Conservation (phyloP, 2,888 invertebrate genomes). For the Heliconius ethilla region DNA sequence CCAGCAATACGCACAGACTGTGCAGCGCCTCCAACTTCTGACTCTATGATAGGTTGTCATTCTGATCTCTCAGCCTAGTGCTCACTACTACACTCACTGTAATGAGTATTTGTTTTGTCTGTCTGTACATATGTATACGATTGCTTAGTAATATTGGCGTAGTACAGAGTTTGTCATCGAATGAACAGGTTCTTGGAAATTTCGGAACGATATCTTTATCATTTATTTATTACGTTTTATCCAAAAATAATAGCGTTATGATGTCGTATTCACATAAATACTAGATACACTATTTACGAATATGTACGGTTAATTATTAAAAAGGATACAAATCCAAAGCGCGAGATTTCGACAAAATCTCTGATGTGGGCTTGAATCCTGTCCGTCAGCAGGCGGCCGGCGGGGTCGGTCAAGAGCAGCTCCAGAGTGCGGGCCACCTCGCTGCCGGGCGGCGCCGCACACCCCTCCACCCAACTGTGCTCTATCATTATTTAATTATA, state of each 20-base stretch:
- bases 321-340: conserved; percentile 73
- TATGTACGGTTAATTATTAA: neutral
- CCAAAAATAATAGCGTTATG: too few species aligned
- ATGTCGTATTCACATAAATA: too few species aligned
- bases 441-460: conserved; percentile 52
- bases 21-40: conserved; percentile 60
- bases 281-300: too few species aligned
- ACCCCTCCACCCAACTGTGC: conserved; percentile 53
- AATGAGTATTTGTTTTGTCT: too few species aligned
- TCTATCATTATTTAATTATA: conserved; percentile 29
- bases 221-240: too few species aligned
- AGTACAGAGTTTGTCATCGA: too few species aligned
- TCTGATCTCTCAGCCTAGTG: too few species aligned
- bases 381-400: conserved; percentile 53
- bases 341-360: conserved; percentile 55
- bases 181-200: too few species aligned
- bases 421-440: conserved; percentile 57
- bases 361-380: conserved; percentile 56
- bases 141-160: too few species aligned
- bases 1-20: conserved; percentile 54
- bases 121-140: too few species aligned
- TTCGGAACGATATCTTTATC: too few species aligned
- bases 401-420: conserved; percentile 58
- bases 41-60: conserved; percentile 21
- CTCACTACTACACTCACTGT: too few species aligned